Conservation (phyloP, 2,113 vertebrate genomes). For the Eulacestoma nigropectus region DNA sequence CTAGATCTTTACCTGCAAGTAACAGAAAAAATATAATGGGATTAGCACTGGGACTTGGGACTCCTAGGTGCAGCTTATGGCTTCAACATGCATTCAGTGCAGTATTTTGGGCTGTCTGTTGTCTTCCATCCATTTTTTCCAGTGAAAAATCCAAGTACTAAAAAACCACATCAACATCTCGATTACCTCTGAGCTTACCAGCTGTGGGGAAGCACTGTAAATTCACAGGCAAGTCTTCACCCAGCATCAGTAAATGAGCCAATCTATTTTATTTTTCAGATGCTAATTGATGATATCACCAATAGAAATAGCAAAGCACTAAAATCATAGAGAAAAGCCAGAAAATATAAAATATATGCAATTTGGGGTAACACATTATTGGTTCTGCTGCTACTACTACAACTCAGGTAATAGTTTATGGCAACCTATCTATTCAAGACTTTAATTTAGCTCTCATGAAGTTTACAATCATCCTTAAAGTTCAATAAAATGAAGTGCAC, state of each 20-base stretch:
- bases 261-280: not conserved
- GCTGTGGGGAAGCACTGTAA: not conserved
- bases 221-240: not conserved
- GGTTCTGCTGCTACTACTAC: not conserved
- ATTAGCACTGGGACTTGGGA: not conserved
- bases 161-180: not conserved
- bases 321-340: not conserved
- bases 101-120: not conserved
- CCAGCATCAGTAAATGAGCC: not conserved
- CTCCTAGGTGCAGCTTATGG: not conserved
- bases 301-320: not conserved
- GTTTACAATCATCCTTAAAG: not conserved
- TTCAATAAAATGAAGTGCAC: not conserved
- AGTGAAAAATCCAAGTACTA: not conserved
- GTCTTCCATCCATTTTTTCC: not conserved
- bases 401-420: not conserved
- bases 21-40: not conserved
- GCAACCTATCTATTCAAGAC: not conserved
- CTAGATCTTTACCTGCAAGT: not conserved
- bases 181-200: not conserved
- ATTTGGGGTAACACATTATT: not conserved
- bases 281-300: not conserved
- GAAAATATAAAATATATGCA: not conserved
- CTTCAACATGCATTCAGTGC: not conserved
- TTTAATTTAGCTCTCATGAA: not conserved